Percentiles rank a stretch among this genome's conserved stretches.
Conservation (phyloP, 1,140 invertebrate species). For the Euwallacea similis region DNA sequence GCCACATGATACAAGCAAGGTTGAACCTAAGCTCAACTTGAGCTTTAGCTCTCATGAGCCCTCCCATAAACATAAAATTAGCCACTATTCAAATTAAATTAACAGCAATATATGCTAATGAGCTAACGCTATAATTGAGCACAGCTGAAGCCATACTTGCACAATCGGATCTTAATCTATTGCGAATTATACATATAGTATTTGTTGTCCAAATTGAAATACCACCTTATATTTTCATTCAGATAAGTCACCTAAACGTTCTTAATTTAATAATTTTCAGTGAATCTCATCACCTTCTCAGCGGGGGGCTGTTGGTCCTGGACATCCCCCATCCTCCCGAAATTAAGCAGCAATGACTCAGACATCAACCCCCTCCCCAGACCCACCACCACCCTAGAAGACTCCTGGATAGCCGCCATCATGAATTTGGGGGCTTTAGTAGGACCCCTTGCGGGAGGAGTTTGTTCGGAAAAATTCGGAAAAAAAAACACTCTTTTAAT, state of each 20-base stretch:
- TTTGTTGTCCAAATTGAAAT: background rate
- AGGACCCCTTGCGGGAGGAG: conserved; percentile 46
- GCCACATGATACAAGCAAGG: background rate
- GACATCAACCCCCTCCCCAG: conserved; percentile 47
- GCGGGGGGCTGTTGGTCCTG: conserved; percentile 69
- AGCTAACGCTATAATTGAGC: background rate
- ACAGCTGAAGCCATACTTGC: background rate
- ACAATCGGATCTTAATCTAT: background rate
- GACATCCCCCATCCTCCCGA: conserved; percentile 69
- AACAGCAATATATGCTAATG: background rate
- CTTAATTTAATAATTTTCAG: background rate
- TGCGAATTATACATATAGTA: background rate
- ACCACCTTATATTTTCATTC: background rate
- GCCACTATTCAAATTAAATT: background rate
- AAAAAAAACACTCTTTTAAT: conserved; percentile 55
- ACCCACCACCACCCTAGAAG: conserved; percentile 56
- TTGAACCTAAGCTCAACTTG: too few relatives aligned
- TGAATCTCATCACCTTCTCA: conserved; percentile 62
- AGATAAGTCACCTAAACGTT: background rate
- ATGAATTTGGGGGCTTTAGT: conserved; percentile 73
- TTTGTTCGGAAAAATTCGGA: conserved; percentile 52
- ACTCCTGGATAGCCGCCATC: conserved; percentile 80
- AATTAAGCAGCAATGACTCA: conserved; percentile 52
- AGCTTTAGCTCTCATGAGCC: too few relatives aligned
- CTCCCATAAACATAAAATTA: background rate